phyloP scores from a whole-genome alignment of 1,140 invertebrate genomes.

The Drosophila setifemur region DNA sequence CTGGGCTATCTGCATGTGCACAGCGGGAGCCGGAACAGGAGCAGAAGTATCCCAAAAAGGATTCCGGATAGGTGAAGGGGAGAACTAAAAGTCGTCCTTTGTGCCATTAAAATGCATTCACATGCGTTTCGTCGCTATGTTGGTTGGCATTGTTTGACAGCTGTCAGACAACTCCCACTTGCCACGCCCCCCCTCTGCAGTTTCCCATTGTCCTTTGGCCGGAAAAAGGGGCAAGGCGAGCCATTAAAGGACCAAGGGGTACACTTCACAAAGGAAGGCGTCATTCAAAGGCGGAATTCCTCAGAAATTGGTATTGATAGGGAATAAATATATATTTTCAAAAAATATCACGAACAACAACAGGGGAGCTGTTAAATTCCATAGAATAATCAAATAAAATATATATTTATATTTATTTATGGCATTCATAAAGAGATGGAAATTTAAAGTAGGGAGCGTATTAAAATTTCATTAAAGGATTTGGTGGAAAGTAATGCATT shows the following conservation, averaged over 20 bases:
- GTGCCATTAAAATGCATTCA: constrained; percentile 61
- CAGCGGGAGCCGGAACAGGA: background rate
- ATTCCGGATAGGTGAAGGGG: background rate
- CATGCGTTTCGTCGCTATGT: constrained; percentile 34
- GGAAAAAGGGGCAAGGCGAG: constrained; percentile 3
- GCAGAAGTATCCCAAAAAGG: background rate
- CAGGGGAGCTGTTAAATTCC: no score
- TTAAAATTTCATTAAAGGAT: no score
- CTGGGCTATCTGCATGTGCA: constrained; percentile 29
- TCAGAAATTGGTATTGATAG: no score
- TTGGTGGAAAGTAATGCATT: no score
- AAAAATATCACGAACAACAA: no score
- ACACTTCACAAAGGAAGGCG: constrained; percentile 29
- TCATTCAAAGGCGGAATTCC: no score
- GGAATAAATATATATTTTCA: no score
- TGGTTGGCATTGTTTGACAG: constrained; percentile 54
- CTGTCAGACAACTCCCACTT: background rate
- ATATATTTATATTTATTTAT: no score
- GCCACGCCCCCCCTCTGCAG: background rate
- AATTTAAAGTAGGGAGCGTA: no score
- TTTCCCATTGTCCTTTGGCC: background rate
- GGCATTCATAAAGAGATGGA: no score
- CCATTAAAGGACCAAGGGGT: constrained; percentile 35
- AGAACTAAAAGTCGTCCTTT: constrained; percentile 32
- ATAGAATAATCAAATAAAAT: no score